Base-by-base conservation (phyloP, 1,140 invertebrate genomes). In the Lepidostoma basale region DNA sequence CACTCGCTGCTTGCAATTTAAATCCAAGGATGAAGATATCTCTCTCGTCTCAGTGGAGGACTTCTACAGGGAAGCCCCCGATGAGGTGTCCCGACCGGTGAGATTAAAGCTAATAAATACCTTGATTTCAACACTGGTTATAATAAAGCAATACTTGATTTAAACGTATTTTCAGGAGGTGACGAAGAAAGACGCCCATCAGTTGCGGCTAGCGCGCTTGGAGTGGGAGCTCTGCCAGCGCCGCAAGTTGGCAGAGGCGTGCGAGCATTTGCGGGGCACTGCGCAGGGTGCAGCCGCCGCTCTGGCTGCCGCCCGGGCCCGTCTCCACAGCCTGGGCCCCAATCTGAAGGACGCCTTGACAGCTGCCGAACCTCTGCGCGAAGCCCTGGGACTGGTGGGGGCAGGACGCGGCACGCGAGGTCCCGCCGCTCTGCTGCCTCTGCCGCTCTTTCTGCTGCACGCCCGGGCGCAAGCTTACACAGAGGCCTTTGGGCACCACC, bases 11-110 rank as follows among this genome's bases (percentile, higher is more conserved):
- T 83, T 95, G 23, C 92, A 97, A 76, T 98, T 97, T 77, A 96
- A 95, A 78, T 97, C 96, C 6, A 94, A 94, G 80, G 95, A 98
- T 87, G 93, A 97, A 82, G 89, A 91, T 73, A 95, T 98, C 75
- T 90, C 96, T 76, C 82, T 98, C 14, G 90, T 98, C 0, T 78
- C 92, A 2, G 82, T 93, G 47, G 90, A 94, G 73, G 90, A 96
- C 75, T 97, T 97, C 82, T 93, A 92, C 75, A 85, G 87, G 75
- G 85, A 92, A 79, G 94, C 94, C 45, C 94, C 95, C 20, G 81
- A 85, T 74, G 83, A 82, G 62, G 87, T 93, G 72, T 86, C 86
- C 12, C 84, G 88, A 74, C 86, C 85, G n/a, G 92, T 94, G 79
- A 82, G 83, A 23, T 9, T 3, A 36, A 36, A 36, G 1, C 10